Percentiles rank a stretch among this genome's conserved stretches.
Evolutionary conservation across 1,140 invertebrate species (phyloP).

Genomic region (Orchestia grillus): DNA sequence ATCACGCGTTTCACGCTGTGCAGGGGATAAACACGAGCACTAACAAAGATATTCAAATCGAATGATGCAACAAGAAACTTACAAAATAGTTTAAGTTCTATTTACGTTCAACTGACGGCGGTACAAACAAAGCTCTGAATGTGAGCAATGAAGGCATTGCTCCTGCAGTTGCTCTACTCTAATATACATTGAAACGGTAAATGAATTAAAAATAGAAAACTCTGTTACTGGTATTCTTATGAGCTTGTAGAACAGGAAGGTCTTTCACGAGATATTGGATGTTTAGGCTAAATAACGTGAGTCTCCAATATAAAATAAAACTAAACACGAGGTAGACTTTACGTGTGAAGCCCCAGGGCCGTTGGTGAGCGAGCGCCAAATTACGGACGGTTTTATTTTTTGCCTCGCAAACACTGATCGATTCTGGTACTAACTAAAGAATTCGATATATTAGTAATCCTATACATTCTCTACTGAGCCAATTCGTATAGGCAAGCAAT

Average conservation of each 20-base stretch:
- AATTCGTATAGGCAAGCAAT: too few species aligned
- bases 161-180: background rate
- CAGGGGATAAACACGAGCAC: background rate
- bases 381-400: too few species aligned
- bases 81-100: background rate
- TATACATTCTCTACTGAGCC: too few species aligned
- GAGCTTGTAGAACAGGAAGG: background rate
- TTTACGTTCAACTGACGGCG: background rate
- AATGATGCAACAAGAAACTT: background rate
- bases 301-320: too few species aligned
- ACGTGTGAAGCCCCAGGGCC: too few species aligned
- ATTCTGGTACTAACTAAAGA: too few species aligned
- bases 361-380: too few species aligned
- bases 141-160: background rate
- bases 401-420: too few species aligned
- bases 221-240: background rate
- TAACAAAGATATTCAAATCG: background rate
- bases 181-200: background rate
- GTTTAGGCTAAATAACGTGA: too few species aligned
- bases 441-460: too few species aligned
- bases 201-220: background rate
- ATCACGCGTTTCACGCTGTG: background rate
- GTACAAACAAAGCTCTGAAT: background rate
- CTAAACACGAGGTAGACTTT: too few species aligned
- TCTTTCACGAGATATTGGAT: background rate